A percentile compares a stretch with the other conserved stretches of the same genome.
Conservation (phyloP, 2,797 vertebrate genomes). For the Gymnoscopelus braueri region DNA sequence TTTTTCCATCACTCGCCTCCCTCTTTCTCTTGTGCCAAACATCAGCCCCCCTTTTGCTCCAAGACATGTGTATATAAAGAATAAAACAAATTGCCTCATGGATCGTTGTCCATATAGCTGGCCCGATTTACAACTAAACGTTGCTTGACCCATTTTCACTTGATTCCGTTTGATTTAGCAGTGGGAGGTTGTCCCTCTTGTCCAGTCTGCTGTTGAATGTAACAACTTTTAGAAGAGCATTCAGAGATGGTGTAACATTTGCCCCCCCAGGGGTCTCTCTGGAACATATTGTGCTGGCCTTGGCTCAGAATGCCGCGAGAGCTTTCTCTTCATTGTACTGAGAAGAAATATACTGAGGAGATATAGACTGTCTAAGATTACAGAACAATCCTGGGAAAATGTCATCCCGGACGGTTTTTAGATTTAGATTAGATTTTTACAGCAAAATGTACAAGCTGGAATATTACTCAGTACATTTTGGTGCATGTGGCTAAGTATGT, state of each 20-base stretch:
- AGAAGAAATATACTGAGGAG: too few relatives aligned
- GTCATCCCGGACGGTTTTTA: background rate
- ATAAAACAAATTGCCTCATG: background rate
- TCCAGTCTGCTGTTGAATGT: too few relatives aligned
- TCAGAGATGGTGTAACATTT: too few relatives aligned
- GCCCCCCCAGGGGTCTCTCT: too few relatives aligned
- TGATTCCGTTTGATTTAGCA: background rate
- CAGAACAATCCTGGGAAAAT: background rate
- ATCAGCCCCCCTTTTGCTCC: slow-evolving; percentile 12
- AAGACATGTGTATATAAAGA: background rate
- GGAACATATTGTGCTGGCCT: too few relatives aligned
- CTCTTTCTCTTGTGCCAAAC: slow-evolving; percentile 14
- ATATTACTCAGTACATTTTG: background rate
- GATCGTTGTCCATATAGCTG: too few relatives aligned
- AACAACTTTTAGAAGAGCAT: too few relatives aligned
- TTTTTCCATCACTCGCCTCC: background rate
- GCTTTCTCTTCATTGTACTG: too few relatives aligned
- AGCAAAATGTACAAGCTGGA: slow-evolving; percentile 19
- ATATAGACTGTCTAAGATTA: too few relatives aligned
- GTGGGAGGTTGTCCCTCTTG: too few relatives aligned
- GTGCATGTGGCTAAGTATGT: background rate
- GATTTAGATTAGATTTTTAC: slow-evolving; percentile 17
- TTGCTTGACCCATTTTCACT: background rate
- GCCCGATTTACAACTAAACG: too few relatives aligned
- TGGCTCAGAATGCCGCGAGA: too few relatives aligned